Evolutionary conservation across 2,797 vertebrate species (phyloP), one percentile per base, ranked within the genome.

Genomic region (Trachurus trachurus): DNA sequence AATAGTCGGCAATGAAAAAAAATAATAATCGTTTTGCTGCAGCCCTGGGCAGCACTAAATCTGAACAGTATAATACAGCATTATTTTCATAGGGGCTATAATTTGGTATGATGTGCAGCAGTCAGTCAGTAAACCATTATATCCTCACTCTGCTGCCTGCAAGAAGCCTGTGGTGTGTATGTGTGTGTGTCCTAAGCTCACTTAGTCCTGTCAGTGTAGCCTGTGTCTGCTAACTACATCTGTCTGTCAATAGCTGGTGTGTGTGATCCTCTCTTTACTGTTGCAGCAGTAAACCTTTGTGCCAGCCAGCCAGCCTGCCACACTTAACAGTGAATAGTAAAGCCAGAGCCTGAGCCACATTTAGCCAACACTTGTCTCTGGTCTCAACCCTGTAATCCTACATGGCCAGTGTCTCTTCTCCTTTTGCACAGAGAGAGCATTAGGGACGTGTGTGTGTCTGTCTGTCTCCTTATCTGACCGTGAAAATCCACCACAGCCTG

Each of bases 291-390:
- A 87, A 91, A 92, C 64, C 83, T 83, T 74, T 74, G 71, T 85
- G 78, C 85, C 85, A 89, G 87, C 85, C 85, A 89, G 87, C 75
- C 39, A 40, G 39, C 31, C 31, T 26, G 26, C 37, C 81, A 78
- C 80, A 87, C 80, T 80, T 86, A 82, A 91, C 84, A 92, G 84
- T 88, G 85, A 86, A 73, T 77, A 75, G 76, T 89, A 92, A 91
- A 26, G 81, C 80, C 81, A 37, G 79, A 71, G 71, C 85, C 10
- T 81, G 78, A 85, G 81, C 78, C 67, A 71, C 86, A 73, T 86
- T 89, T 86, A 80, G 61, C 82, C 68, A 78, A 78, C 62, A 84
- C 79, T 87, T 59, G 64, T 89, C 82, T 89, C 78, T 66, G 78
- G 70, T 78, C 81, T 89, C 80, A 72, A 26, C 53, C 9, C 71